A percentile compares a stretch with the other conserved stretches of the same genome.
Evolutionary conservation across 2,888 invertebrate genomes (phyloP).

Genomic region (Clanis bilineata): DNA sequence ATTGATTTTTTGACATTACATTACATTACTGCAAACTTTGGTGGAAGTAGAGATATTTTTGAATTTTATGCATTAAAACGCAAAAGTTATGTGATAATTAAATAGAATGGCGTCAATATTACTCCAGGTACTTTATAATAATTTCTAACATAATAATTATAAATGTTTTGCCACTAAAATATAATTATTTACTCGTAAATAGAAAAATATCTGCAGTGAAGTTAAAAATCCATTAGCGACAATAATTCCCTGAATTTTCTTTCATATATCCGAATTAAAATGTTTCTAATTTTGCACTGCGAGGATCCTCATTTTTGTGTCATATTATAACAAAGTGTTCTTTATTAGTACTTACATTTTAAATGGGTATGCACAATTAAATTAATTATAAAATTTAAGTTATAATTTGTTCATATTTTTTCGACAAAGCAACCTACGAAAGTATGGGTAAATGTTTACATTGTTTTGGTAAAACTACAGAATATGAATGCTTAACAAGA

Average conservation of each 20-base stretch:
- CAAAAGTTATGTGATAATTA: background rate
- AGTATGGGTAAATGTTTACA: too few species aligned
- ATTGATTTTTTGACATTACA: conserved; percentile 63
- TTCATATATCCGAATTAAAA: background rate
- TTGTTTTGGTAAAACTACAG: too few species aligned
- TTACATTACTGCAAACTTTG: conserved; percentile 50
- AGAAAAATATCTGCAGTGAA: background rate
- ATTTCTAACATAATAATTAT: background rate
- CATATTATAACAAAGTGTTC: background rate
- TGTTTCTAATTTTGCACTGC: background rate
- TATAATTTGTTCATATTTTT: too few species aligned
- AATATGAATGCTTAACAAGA: too few species aligned
- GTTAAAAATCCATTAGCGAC: background rate
- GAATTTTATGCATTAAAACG: background rate
- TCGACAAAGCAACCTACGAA: too few species aligned
- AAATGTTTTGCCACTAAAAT: background rate
- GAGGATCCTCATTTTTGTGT: too few species aligned
- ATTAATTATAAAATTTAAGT: background rate
- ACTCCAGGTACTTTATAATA: background rate
- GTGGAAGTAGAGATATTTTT: conserved; percentile 19
- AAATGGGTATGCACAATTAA: background rate
- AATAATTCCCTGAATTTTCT: background rate
- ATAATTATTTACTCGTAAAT: background rate
- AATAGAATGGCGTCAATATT: background rate
- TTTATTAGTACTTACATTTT: background rate